Evolutionary conservation across 2,888 invertebrate genomes (phyloP).

Genomic region (Leptarthrus brevirostris): DNA sequence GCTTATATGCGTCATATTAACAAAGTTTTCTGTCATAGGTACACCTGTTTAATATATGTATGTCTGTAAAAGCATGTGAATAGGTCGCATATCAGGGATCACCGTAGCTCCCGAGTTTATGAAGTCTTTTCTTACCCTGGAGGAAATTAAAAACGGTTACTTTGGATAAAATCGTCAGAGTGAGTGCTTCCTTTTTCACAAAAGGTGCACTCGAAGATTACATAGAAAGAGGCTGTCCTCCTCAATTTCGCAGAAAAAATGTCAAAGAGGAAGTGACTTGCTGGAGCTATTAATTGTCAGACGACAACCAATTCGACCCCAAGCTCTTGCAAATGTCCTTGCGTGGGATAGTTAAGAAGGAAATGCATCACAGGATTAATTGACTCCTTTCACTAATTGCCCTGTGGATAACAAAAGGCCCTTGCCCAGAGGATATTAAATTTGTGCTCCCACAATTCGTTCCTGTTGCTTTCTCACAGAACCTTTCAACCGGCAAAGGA

Average conservation of each 20-base stretch:
- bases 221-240: background rate
- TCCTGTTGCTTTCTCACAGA: constrained; percentile 42
- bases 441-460: constrained; percentile 49
- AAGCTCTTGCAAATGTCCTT: background rate
- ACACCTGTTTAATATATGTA: constrained; percentile 39
- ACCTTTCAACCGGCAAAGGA: constrained; percentile 45
- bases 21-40: background rate
- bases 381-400: constrained; percentile 51
- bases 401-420: constrained; percentile 12
- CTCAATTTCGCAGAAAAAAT: background rate
- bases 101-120: background rate
- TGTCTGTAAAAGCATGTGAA: too few species aligned
- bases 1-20: constrained; percentile 33
- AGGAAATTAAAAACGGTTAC: constrained; percentile 29
- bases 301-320: constrained; percentile 11
- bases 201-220: constrained; percentile 14
- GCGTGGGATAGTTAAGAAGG: constrained; percentile 49
- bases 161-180: constrained; percentile 23
- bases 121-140: constrained; percentile 15
- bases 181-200: background rate
- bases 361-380: constrained; percentile 53
- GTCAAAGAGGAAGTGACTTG: constrained; percentile 3
- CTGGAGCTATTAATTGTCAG: background rate
- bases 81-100: constrained; percentile 6
- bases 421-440: constrained; percentile 52